Conservation (phyloP, 35 echinoderm and acorn worm species). For the Holothuria glaberrima region DNA sequence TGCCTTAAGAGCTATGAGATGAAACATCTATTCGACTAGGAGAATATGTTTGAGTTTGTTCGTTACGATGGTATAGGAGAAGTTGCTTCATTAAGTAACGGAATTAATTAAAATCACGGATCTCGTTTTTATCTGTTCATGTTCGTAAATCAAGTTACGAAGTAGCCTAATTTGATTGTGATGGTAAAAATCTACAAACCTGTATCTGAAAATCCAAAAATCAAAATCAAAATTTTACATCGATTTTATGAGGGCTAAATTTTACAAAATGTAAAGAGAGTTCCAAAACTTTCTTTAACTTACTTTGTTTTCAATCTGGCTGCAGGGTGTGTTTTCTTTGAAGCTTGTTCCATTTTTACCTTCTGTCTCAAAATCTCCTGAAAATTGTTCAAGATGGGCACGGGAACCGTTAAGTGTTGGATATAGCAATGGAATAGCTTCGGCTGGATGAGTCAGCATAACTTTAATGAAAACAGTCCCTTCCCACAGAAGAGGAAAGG, state of each 20-base stretch:
- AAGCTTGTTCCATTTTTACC: not conserved
- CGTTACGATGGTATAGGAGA: not conserved
- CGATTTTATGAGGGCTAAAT: too few relatives aligned
- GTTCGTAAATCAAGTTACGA: too few relatives aligned
- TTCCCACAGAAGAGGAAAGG: constrained; percentile 3
- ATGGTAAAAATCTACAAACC: too few relatives aligned
- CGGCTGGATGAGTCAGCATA: constrained; percentile 8
- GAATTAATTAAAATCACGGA: not conserved
- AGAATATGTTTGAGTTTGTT: not conserved
- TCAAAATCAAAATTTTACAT: too few relatives aligned
- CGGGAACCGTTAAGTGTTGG: not conserved
- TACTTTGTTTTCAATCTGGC: not conserved
- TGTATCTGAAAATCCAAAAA: too few relatives aligned
- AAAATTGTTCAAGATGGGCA: not conserved
- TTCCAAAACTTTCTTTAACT: not conserved
- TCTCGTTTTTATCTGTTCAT: too few relatives aligned
- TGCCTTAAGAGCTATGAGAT: not conserved
- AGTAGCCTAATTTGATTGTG: too few relatives aligned
- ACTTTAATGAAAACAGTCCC: not conserved
- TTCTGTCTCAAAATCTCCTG: not conserved
- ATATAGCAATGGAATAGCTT: not conserved
- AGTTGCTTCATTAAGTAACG: not conserved
- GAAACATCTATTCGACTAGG: not conserved
- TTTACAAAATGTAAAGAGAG: too few relatives aligned
- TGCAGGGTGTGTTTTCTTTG: not conserved